These are phyloP conservation scores for Bujurquina vittata DNA, from an alignment of 2,113 vertebrate genomes.

Conservation along the genomic window DNA sequence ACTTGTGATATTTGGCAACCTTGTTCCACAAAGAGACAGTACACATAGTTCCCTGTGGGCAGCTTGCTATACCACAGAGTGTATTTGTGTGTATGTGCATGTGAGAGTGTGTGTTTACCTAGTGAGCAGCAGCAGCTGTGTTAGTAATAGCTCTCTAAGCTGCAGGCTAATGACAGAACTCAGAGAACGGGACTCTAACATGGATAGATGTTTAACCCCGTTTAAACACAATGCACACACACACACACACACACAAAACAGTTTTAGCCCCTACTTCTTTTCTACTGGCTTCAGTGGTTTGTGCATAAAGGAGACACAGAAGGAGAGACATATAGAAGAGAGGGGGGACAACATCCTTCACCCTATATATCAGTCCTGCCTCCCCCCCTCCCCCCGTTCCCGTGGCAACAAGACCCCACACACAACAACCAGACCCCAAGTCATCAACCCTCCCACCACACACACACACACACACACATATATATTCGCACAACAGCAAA, in stretches of 20 bases:
- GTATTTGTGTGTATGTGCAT: slow-evolving; percentile 42
- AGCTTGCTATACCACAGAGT: slow-evolving; percentile 63
- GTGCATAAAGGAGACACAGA: slow-evolving; percentile 39
- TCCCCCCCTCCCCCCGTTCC: slow-evolving; percentile 56
- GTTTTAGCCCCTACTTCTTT: slow-evolving; percentile 38
- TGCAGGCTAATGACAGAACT: slow-evolving; percentile 77
- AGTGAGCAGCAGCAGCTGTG: slow-evolving; percentile 77
- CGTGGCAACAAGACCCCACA: slow-evolving; percentile 73
- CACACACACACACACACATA: slow-evolving; percentile 22
- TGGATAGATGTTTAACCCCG: slow-evolving; percentile 80
- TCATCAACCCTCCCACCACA: slow-evolving; percentile 50
- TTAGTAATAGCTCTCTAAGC: slow-evolving; percentile 80
- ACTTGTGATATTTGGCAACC: slow-evolving; percentile 72
- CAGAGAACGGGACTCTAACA: slow-evolving; percentile 76
- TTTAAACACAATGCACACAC: slow-evolving; percentile 65
- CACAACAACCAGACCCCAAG: slow-evolving; percentile 62
- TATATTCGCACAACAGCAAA: slow-evolving; percentile 43
- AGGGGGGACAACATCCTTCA: slow-evolving; percentile 67
- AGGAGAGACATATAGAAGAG: slow-evolving; percentile 46
- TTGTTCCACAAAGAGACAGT: slow-evolving; percentile 72
- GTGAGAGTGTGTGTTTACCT: slow-evolving; percentile 68
- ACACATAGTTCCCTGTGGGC: slow-evolving; percentile 68
- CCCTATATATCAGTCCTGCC: slow-evolving; percentile 64
- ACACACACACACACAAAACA: slow-evolving; percentile 13
- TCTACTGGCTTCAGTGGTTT: slow-evolving; percentile 50